Conservation (phyloP, 2,888 invertebrate genomes). For the Podotricha telesiphe region DNA sequence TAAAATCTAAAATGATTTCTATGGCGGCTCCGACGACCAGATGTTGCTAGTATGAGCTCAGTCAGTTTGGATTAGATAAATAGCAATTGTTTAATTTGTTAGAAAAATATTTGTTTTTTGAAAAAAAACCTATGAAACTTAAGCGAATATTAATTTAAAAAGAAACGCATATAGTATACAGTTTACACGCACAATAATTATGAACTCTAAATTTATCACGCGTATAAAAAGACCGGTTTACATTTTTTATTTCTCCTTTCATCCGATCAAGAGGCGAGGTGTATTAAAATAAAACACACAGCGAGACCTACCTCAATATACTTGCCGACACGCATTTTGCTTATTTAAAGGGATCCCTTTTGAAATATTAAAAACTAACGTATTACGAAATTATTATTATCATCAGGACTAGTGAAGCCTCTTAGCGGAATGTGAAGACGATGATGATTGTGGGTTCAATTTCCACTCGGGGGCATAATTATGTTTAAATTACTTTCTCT, state of each 20-base stretch:
- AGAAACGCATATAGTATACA: neutral
- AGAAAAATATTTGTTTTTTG: conserved; percentile 3
- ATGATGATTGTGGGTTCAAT: no score
- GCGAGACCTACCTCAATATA: conserved; percentile 44
- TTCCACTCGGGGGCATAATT: no score
- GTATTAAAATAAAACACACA: conserved; percentile 33
- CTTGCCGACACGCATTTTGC: conserved; percentile 43
- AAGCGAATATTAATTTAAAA: conserved; percentile 2
- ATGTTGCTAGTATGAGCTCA: neutral
- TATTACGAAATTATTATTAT: no score
- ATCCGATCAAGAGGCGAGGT: conserved; percentile 35
- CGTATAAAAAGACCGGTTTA: conserved; percentile 28
- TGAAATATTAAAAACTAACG: conserved; percentile 44
- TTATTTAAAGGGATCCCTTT: conserved; percentile 48
- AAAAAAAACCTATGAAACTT: neutral
- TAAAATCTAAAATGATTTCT: neutral
- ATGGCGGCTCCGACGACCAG: neutral
- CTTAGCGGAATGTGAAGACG: no score
- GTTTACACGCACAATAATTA: conserved; percentile 23
- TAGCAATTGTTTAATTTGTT: neutral
- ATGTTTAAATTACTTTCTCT: no score
- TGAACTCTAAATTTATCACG: conserved; percentile 19
- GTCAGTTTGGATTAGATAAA: conserved; percentile 4
- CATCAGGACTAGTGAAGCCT: no score
- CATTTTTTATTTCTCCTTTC: conserved; percentile 28